These are phyloP conservation scores for Augochlorella aurata DNA, from an alignment of 2,888 invertebrate species.

Conservation along the genomic window DNA sequence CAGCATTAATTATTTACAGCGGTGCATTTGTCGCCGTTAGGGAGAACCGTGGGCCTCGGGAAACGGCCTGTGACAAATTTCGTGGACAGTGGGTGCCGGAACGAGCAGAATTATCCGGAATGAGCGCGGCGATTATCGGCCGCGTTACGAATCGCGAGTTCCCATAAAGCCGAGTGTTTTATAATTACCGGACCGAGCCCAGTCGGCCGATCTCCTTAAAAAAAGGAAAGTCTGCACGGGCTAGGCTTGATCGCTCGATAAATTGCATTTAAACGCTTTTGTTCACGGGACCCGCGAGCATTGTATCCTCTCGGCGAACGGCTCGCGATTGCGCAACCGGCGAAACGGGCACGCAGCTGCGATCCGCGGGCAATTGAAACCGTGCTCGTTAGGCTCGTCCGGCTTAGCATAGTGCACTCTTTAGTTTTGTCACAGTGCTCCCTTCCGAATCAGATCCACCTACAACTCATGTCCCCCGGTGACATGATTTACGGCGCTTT, in stretches of 20 bases:
- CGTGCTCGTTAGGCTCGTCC: constrained; percentile 45
- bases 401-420: constrained; percentile 48
- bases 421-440: constrained; percentile 57
- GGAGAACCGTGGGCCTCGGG: background rate
- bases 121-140: background rate
- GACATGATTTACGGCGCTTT: constrained; percentile 63
- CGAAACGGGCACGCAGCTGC: constrained; percentile 32
- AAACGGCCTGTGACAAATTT: constrained; percentile 20
- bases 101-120: constrained; percentile 3
- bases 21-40: background rate
- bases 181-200: constrained; percentile 10
- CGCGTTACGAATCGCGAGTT: background rate
- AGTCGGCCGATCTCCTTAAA: background rate
- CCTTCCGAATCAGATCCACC: constrained; percentile 64
- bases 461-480: constrained; percentile 56
- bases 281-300: constrained; percentile 11
- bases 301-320: constrained; percentile 26
- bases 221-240: background rate
- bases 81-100: background rate
- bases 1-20: too few species aligned
- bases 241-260: constrained; percentile 28
- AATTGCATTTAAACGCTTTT: constrained; percentile 42
- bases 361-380: constrained; percentile 39
- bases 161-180: constrained; percentile 8
- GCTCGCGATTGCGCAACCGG: constrained; percentile 35